Percentiles rank a stretch among this genome's conserved stretches.
These are phyloP conservation scores for Falco naumanni DNA, from an alignment of 2,797 vertebrate species.

Conservation along the genomic window DNA sequence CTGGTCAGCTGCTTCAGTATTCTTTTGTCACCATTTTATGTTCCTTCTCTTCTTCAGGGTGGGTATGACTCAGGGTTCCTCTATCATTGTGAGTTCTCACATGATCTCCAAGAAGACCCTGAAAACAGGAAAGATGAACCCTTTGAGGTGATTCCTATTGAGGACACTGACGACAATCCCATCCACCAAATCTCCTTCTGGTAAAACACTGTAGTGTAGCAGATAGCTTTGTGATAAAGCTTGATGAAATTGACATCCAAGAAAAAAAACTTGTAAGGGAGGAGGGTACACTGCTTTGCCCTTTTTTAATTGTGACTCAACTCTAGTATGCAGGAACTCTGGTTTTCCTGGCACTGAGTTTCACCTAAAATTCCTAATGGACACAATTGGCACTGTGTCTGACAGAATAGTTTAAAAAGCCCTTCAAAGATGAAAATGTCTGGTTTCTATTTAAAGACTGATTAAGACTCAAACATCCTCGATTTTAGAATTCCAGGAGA, in stretches of 20 bases:
- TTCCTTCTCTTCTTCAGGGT: slow-evolving; percentile 76
- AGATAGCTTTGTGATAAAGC: background rate
- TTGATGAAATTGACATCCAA: background rate
- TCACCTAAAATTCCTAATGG: background rate
- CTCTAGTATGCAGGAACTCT: background rate
- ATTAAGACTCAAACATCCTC: background rate
- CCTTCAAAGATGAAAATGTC: background rate
- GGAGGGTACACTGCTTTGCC: background rate
- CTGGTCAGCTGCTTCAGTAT: background rate
- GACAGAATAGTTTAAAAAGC: background rate
- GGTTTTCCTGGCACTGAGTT: background rate
- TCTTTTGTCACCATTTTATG: background rate
- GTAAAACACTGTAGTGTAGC: slow-evolving; percentile 71
- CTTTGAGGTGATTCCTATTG: slow-evolving; percentile 80
- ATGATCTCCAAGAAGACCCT: slow-evolving; percentile 66
- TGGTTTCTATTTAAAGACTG: background rate
- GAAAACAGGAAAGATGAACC: slow-evolving; percentile 82
- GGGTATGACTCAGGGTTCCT: slow-evolving; percentile 90
- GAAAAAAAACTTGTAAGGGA: background rate
- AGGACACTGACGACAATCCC: slow-evolving; percentile 81
- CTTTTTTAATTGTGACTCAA: background rate
- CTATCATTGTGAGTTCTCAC: slow-evolving; percentile 89
- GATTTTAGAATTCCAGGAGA: background rate
- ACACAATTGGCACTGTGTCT: background rate
- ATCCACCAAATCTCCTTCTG: slow-evolving; percentile 85